Evolutionary conservation across 2,113 vertebrate species (phyloP).

Genomic region (Melozone crissalis): DNA sequence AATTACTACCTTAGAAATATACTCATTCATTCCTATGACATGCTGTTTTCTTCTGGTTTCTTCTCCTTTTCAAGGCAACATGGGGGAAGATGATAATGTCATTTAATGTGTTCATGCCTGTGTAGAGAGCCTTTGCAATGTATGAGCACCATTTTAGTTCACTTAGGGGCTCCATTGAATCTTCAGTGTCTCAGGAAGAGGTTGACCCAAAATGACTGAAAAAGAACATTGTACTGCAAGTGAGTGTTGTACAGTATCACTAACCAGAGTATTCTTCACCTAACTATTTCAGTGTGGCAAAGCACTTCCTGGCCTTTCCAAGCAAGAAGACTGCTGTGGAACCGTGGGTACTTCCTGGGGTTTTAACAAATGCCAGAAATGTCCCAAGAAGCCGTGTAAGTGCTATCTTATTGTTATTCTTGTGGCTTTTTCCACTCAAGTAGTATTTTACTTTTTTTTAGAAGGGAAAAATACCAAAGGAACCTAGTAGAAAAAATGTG

Average conservation of each 20-base stretch:
- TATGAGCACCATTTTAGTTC: background rate
- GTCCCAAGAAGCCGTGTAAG: conserved; percentile 93
- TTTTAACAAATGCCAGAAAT: conserved; percentile 97
- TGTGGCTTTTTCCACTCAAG: rapidly evolving
- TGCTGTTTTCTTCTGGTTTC: background rate
- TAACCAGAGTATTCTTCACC: conserved; percentile 62
- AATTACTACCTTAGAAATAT: background rate
- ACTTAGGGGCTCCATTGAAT: background rate
- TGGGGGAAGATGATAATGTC: background rate
- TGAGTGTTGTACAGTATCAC: background rate
- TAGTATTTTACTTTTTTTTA: background rate
- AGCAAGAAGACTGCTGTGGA: conserved; percentile 97
- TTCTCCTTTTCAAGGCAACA: background rate
- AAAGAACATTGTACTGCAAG: background rate
- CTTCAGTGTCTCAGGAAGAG: background rate
- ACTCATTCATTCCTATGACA: background rate
- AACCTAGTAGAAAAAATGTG: background rate
- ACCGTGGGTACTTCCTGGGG: conserved; percentile 97
- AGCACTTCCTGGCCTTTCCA: conserved; percentile 93
- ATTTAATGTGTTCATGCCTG: background rate
- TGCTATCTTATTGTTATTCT: conserved; percentile 31
- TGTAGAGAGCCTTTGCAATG: background rate
- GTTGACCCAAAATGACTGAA: background rate
- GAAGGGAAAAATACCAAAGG: background rate
- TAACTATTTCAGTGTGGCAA: conserved; percentile 90